Evolutionary conservation across 2,113 vertebrate genomes (phyloP).

Genomic region (Catagonus wagneri): DNA sequence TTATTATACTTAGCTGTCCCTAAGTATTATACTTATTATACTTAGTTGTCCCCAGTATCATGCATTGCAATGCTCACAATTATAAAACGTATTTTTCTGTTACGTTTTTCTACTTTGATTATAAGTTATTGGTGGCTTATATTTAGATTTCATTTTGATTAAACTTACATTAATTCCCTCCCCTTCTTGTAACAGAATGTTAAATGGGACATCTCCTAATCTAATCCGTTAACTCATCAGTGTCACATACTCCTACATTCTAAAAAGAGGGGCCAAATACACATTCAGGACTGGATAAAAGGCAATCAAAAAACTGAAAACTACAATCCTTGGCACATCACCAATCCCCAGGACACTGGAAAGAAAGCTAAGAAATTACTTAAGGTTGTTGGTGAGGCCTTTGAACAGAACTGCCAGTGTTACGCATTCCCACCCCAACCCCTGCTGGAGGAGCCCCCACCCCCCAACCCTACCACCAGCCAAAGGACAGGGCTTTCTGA

Average conservation of each 20-base stretch:
- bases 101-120: not conserved
- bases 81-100: not conserved
- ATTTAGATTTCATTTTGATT: conserved; percentile 2
- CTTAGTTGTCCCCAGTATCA: not conserved
- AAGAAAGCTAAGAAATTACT: not conserved
- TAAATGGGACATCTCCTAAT: not conserved
- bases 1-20: too few relatives aligned
- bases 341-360: not conserved
- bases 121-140: not conserved
- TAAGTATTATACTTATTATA: too few relatives aligned
- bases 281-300: not conserved
- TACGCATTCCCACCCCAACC: not conserved
- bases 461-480: not conserved
- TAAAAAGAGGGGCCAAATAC: not conserved
- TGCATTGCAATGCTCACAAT: not conserved
- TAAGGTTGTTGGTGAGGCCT: not conserved
- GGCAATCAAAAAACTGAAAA: not conserved
- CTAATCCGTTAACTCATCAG: not conserved
- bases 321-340: not conserved
- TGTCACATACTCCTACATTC: not conserved
- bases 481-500: not conserved
- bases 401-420: not conserved
- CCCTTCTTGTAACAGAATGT: not conserved
- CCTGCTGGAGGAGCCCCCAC: not conserved
- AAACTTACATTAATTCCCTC: not conserved